Evolutionary conservation across 2,888 invertebrate species (phyloP), one percentile per base, ranked within the genome.

Genomic region (Pseudococcus viburni): DNA sequence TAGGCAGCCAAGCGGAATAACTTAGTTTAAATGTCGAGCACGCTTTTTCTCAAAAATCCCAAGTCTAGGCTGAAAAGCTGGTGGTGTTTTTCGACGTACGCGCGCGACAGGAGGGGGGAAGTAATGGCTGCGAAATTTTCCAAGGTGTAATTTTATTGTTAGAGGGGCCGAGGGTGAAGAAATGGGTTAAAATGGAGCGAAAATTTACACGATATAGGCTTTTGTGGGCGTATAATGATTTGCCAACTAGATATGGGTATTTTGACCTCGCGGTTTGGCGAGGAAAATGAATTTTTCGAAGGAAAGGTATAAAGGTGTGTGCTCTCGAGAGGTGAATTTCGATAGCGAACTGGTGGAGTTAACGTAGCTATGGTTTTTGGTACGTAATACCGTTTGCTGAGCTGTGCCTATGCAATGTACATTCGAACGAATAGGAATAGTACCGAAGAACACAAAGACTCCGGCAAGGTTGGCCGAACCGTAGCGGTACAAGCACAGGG

Each of bases 391-490:
- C 59, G 59, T 59, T 59, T 19, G 7, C 19, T 17, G 46, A 11
- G 17, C 55, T 55, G 55, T 55, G 11, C 17, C 12, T 55, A 17
- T 55, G 15, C 17, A 55, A 17, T 55, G 15, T 15, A 55, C 55
- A 55, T 59, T 59, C 59, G 59, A 59, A 17, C 15, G 55, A 46
- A 51, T 17, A 51, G 15, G 19, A 55, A 11, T 33, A 33, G 26
- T 33, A 33, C 26, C 19, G 7, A n/a, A 59, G 19, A n/a, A 33
- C 68, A 73, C 68, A 73, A 73, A 73, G 68, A 73, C 68, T 73
- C 68, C 68, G 68, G 68, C 68, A 33, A 73, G 68, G 68, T 73
- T 73, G 33, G 68, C 68, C 68, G 68, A 73, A 73, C 68, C 33
- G 68, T 73, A 33, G 22, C 33, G 68, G 26, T 73, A 33, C 59